Evolutionary conservation across 2,888 invertebrate species (phyloP).

Genomic region (Cosmia trapezina): DNA sequence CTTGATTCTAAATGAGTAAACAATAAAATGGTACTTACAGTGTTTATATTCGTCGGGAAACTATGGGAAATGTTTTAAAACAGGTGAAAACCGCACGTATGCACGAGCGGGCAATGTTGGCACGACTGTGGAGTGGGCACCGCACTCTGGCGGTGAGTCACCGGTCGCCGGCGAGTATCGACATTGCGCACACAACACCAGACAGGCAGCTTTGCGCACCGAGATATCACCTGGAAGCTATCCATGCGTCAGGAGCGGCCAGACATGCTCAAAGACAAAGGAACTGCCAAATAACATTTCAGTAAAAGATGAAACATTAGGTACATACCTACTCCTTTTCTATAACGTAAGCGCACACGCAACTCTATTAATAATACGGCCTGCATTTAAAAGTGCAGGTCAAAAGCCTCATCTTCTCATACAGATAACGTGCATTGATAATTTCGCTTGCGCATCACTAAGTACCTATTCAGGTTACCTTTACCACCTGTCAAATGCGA

Average conservation of each 20-base stretch:
- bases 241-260: conserved; percentile 19
- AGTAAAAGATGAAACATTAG: background rate
- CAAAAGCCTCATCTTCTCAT: conserved; percentile 6
- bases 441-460: no score
- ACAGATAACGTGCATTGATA: background rate
- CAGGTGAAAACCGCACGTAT: conserved; percentile 71
- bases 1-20: background rate
- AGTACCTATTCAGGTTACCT: background rate
- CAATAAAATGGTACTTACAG: conserved; percentile 62
- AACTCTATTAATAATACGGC: conserved; percentile 17
- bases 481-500: background rate
- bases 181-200: conserved; percentile 63
- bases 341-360: conserved; percentile 9
- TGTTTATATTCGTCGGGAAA: conserved; percentile 30
- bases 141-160: conserved; percentile 70
- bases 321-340: background rate
- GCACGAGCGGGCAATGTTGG: conserved; percentile 66
- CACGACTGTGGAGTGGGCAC: conserved; percentile 71
- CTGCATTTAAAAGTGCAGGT: conserved; percentile 4
- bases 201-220: conserved; percentile 47
- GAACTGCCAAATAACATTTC: conserved; percentile 1
- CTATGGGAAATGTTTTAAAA: conserved; percentile 41
- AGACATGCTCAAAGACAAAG: conserved; percentile 22
- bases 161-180: conserved; percentile 57
- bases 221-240: conserved; percentile 19